These are phyloP conservation scores for Trichogramma dendrolimi DNA, from an alignment of 2,888 invertebrate species.

Conservation along the genomic window DNA sequence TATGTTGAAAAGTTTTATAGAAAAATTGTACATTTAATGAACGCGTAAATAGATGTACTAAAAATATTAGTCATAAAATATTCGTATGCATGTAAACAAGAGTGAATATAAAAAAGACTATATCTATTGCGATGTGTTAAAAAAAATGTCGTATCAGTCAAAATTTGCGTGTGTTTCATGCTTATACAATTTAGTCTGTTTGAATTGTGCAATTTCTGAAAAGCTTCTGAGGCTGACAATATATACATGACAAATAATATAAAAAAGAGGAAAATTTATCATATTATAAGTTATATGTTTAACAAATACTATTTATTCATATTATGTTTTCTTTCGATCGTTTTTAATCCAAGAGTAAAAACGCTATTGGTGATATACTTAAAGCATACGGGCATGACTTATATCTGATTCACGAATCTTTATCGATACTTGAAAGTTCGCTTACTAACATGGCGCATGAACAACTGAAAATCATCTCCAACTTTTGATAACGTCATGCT, in stretches of 20 bases:
- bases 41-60: too few relatives aligned
- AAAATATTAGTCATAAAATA: too few relatives aligned
- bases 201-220: conserved; percentile 25
- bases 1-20: neutral
- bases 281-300: neutral
- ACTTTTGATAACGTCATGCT: conserved; percentile 18
- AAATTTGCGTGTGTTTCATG: conserved; percentile 23
- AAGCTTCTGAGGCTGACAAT: conserved; percentile 21
- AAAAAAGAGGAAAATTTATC: conserved; percentile 19
- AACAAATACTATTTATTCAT: too few relatives aligned
- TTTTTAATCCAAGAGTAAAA: too few relatives aligned
- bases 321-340: too few relatives aligned
- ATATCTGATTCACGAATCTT: too few relatives aligned
- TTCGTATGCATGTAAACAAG: neutral
- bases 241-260: conserved; percentile 13
- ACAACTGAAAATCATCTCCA: conserved; percentile 5
- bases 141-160: conserved; percentile 13
- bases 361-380: too few relatives aligned
- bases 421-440: too few relatives aligned
- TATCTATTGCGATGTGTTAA: conserved; percentile 24
- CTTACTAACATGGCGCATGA: too few relatives aligned
- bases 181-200: conserved; percentile 18
- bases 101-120: conserved; percentile 13
- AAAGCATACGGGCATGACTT: too few relatives aligned
- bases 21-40: too few relatives aligned